Percentiles rank a stretch among this genome's conserved stretches.
phyloP scores from a whole-genome alignment of 2,113 vertebrate genomes.

The Lasiurus cinereus region DNA sequence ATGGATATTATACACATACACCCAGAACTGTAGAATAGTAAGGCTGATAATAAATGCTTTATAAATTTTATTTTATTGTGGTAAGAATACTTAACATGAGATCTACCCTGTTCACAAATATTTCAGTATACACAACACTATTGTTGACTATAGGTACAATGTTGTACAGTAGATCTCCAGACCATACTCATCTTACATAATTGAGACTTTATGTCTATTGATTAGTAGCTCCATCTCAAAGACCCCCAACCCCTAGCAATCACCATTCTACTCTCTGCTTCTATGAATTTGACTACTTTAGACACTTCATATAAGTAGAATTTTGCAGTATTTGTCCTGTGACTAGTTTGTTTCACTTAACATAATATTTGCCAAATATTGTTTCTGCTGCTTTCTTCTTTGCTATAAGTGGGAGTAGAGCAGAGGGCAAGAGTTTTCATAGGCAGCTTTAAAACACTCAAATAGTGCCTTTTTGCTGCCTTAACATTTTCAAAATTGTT shows the following conservation, averaged over 20 bases:
- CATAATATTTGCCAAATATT: neutral
- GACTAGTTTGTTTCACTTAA: slow-evolving; percentile 26
- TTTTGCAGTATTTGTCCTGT: neutral
- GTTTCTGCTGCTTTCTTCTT: slow-evolving; percentile 54
- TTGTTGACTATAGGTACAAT: neutral
- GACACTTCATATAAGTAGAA: neutral
- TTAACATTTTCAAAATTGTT: slow-evolving; percentile 26
- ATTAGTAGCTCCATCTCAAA: neutral
- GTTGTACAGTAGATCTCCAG: neutral
- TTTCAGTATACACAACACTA: neutral
- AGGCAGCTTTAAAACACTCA: slow-evolving; percentile 28
- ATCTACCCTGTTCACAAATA: neutral
- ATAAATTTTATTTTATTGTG: slow-evolving; percentile 14
- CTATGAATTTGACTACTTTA: slow-evolving; percentile 39
- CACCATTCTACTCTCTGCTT: slow-evolving; percentile 1
- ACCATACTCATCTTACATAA: neutral
- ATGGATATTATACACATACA: neutral
- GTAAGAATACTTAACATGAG: slow-evolving; percentile 26
- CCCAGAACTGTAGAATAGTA: neutral
- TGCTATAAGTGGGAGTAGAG: slow-evolving; percentile 16
- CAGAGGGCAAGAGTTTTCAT: slow-evolving; percentile 13
- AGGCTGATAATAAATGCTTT: neutral
- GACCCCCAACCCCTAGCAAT: neutral
- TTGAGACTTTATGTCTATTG: neutral
- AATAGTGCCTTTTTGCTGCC: neutral